Evolutionary conservation across 2,113 vertebrate species (phyloP).

Genomic region (Bufo bufo): DNA sequence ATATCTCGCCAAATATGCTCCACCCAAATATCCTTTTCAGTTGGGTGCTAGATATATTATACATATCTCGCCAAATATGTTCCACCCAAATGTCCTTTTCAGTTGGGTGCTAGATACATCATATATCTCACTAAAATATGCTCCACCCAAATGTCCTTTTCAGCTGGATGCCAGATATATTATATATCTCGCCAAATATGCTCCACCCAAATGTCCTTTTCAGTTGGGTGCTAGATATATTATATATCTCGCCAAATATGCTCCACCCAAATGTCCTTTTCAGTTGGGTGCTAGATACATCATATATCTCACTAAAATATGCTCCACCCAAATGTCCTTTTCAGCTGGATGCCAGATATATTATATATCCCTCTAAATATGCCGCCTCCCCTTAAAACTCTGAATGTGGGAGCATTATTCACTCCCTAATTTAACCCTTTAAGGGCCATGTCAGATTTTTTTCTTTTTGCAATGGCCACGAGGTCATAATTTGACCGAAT

Average conservation of each 20-base stretch:
- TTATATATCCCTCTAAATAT: background rate
- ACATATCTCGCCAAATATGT: background rate
- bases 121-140: background rate
- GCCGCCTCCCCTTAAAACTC: no score
- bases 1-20: background rate
- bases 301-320: background rate
- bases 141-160: background rate
- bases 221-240: background rate
- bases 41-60: background rate
- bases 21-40: background rate
- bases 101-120: background rate
- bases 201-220: background rate
- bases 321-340: background rate
- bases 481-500: no score
- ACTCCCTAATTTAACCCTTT: no score
- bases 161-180: background rate
- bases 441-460: no score
- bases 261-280: background rate
- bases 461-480: no score
- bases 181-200: background rate
- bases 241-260: background rate
- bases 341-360: background rate
- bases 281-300: background rate
- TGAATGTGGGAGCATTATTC: background rate
- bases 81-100: background rate